These are phyloP conservation scores for Clitarchus hookeri DNA, from an alignment of 2,888 invertebrate genomes.

Conservation along the genomic window DNA sequence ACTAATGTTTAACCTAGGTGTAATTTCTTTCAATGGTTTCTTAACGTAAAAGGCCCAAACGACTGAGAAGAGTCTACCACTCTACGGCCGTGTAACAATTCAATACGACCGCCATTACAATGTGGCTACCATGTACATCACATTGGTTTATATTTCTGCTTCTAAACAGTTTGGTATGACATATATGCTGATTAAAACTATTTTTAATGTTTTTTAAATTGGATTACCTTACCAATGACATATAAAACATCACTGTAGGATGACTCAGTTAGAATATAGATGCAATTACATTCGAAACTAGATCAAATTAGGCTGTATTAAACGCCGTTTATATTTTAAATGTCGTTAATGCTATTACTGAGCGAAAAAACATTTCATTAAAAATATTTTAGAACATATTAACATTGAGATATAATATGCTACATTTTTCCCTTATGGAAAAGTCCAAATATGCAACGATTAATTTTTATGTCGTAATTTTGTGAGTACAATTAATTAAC, in stretches of 20 bases:
- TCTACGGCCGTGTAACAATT: background rate
- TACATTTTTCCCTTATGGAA: background rate
- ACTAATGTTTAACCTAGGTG: no score
- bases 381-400: background rate
- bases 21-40: conserved; percentile 16
- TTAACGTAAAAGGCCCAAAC: background rate
- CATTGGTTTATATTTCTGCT: background rate
- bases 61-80: background rate
- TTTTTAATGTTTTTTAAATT: background rate
- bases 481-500: background rate
- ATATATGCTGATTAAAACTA: background rate
- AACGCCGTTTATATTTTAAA: background rate
- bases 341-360: background rate
- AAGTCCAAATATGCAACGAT: background rate
- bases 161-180: background rate
- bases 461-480: background rate
- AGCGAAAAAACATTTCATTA: background rate
- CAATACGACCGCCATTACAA: background rate
- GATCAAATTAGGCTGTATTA: background rate
- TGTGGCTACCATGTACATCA: background rate
- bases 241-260: background rate
- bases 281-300: background rate
- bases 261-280: background rate
- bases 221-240: background rate
- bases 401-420: background rate